Evolutionary conservation across 2,113 vertebrate species (phyloP), one percentile per base, ranked within the genome.

Genomic region (Vimba vimba): DNA sequence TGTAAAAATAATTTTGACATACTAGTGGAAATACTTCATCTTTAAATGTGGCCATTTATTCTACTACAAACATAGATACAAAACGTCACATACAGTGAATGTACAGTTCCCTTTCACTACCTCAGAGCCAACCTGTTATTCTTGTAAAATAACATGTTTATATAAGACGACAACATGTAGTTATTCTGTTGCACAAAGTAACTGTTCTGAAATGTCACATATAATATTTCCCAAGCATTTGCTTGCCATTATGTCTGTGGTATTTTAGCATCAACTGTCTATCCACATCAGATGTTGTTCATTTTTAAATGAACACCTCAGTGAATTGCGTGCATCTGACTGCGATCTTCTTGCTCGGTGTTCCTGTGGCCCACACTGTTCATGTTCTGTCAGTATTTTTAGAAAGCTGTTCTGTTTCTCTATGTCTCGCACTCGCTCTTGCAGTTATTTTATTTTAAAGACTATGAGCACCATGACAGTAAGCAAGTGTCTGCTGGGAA

Each of bases 371-470:
- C 6, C 74, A 76, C 69, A 76, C 3, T 64, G 33, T 59, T n/a
- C 59, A 21, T 19, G 19, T 50, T n/a, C 33, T 76, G 36, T 27
- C 27, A n/a, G 75, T 85, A 82, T 85, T 88, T 73, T 85, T 85
- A 88, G 79, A 57, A 83, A 12, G 27, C 17, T 55, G 80, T 71
- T 69, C 27, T 68, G 27, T 11, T 69, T 69, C 47, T 52, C 30
- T 17, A 8, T 21, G 45, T 57, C 27, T 78, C 4, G 15, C 47
- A 33, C 59, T 79, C 36, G 5, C 23, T 69, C 60, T 52, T 69
- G 43, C 17, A 55, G 82, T 62, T 73, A n/a, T 82, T 66, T 43
- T 33, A 71, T 79, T 47, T 78, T 66, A 62, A 79, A 79, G n/a
- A 15, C 66, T 69, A 27, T 39, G 68, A 66, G 68, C 77, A 84